Percentiles rank a stretch among this genome's conserved stretches.
These are phyloP conservation scores for Barypeithes pellucidus DNA, from an alignment of 2,888 invertebrate species.

Conservation along the genomic window DNA sequence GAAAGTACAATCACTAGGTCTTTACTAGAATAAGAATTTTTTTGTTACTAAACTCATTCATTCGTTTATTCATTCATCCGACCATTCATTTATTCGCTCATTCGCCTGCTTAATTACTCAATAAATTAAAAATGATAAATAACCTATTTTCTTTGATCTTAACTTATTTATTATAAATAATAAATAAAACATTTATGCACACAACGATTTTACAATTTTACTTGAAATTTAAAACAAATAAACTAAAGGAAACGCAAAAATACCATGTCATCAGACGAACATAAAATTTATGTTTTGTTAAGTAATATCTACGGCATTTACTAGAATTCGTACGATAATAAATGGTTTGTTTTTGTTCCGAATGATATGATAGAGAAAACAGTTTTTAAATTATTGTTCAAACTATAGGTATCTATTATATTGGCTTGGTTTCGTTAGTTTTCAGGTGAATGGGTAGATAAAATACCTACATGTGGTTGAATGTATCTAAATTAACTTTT, in stretches of 20 bases:
- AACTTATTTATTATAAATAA: neutral
- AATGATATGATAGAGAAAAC: slow-evolving; percentile 15
- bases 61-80: too few species aligned
- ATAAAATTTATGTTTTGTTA: slow-evolving; percentile 1
- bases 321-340: slow-evolving; percentile 11
- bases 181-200: neutral
- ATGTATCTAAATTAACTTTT: too few species aligned
- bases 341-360: slow-evolving; percentile 13
- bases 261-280: neutral
- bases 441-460: neutral
- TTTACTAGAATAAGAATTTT: too few species aligned
- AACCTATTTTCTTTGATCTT: neutral
- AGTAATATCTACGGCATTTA: slow-evolving; percentile 3
- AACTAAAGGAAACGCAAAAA: slow-evolving; percentile 6
- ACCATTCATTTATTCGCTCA: too few species aligned
- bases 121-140: too few species aligned
- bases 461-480: neutral
- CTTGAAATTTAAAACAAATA: neutral
- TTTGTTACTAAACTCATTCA: too few species aligned
- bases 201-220: slow-evolving; percentile 1
- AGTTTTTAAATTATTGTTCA: neutral
- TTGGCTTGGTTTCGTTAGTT: neutral
- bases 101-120: too few species aligned
- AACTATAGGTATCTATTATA: neutral
- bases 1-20: too few species aligned